Base-by-base conservation (phyloP, 2,888 invertebrate species). In the Asteroscopus sphinx region DNA sequence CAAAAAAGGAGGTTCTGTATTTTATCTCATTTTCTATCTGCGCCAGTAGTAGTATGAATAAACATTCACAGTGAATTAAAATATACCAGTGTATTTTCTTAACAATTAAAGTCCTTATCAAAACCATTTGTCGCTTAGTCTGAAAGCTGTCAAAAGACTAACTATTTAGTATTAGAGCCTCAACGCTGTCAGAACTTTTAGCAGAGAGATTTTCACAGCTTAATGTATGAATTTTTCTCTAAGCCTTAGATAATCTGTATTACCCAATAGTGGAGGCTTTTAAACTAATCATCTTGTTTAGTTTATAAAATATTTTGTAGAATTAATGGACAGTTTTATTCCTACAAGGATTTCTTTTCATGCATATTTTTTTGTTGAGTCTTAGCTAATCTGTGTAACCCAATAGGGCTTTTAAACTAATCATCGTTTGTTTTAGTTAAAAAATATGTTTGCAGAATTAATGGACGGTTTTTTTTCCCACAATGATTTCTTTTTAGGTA, bases 121-220 rank as follows among this genome's bases (percentile, higher is more conserved):
- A 44, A 42, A 36, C 36, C 12, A 65, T 55, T 36, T 26, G 17
- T 56, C 30, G 26, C 30, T 21, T 12, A 41, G 16, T 36, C 32
- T 45, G 15, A 45, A 55, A 40, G 28, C 33, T 60, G 63, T 21
- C 37, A 37, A 7, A 37, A 41, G 35, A 46, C 36, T 25, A 44
- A 39, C 44, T 52, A 37, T 44, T 44, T 52, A 59, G 3, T 41
- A 30, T 39, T 62, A 26, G 1, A 17, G 57, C 6, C 15, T 26
- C 13, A 35, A 26, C 21, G n/a, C 6, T 60, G 7, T 52, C 21
- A 11, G 36, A 61, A 61, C 7, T 49, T 40, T 49, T 7, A 35
- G 35, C 30, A 2, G 11, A n/a, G n/a, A n/a, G 30, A 32, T 32
- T 32, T 32, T 32, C 30, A n/a, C 30, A 32, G 30, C 11, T n/a